Percentiles rank a stretch among this genome's conserved stretches.
These are phyloP conservation scores for Iguana delicatissima DNA, from an alignment of 2,797 vertebrate genomes.

Conservation along the genomic window DNA sequence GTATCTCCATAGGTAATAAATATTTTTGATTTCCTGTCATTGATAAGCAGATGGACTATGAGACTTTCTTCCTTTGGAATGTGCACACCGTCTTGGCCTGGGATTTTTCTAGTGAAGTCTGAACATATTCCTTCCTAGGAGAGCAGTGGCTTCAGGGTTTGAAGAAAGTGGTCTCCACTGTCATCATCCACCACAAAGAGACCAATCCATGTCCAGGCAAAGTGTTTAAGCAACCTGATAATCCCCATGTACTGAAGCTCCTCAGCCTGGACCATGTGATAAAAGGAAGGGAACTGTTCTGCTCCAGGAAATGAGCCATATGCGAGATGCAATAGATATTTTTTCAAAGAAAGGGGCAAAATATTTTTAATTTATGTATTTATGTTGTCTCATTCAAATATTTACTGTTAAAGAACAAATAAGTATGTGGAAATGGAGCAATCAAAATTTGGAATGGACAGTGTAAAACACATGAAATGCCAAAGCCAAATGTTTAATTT, in stretches of 20 bases:
- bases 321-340: not conserved
- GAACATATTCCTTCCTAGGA: not conserved
- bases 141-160: not conserved
- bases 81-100: not conserved
- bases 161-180: not conserved
- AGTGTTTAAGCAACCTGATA: too few species aligned
- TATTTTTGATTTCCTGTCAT: too few species aligned
- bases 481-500: too few species aligned
- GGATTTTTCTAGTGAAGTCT: not conserved
- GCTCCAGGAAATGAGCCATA: not conserved
- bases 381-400: too few species aligned
- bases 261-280: not conserved
- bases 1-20: not conserved
- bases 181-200: not conserved
- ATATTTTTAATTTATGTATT: too few species aligned
- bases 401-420: too few species aligned
- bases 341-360: too few species aligned
- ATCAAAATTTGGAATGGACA: too few species aligned
- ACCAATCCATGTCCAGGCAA: too few species aligned
- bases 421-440: too few species aligned
- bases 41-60: not conserved
- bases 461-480: too few species aligned
- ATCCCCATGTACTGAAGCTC: too few species aligned
- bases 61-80: accelerated
- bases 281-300: not conserved